These are phyloP conservation scores for Gambusia holbrooki DNA, from an alignment of 2,113 vertebrate genomes.

Conservation along the genomic window DNA sequence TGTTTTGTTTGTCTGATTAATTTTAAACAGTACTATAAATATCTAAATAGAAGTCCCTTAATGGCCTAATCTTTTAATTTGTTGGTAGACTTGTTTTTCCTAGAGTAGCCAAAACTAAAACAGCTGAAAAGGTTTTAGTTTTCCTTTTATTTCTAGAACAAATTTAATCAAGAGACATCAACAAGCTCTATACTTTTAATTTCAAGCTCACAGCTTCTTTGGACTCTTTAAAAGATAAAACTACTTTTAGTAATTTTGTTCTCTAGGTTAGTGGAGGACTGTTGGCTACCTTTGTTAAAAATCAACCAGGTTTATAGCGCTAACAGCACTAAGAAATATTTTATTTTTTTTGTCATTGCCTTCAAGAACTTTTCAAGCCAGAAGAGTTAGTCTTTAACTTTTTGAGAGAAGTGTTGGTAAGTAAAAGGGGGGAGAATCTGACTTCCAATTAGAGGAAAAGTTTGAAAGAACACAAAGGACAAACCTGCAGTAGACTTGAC, in stretches of 20 bases:
- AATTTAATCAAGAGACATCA: not conserved
- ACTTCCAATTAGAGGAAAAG: not conserved
- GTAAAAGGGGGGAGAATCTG: no score
- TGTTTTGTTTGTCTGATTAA: no score
- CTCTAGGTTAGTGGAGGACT: not conserved
- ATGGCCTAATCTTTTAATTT: no score
- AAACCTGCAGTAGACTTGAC: conserved; percentile 73
- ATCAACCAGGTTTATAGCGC: not conserved
- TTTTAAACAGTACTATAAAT: no score
- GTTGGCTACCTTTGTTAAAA: not conserved
- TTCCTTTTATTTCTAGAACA: not conserved
- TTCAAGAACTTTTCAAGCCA: not conserved
- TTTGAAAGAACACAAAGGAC: not conserved
- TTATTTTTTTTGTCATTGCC: not conserved
- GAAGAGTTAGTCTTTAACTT: not conserved
- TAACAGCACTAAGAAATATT: not conserved
- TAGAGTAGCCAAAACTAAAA: not conserved
- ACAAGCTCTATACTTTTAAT: not conserved
- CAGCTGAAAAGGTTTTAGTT: not conserved
- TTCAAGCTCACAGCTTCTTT: not conserved
- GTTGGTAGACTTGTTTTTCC: not conserved
- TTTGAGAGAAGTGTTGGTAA: not conserved
- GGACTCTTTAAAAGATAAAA: not conserved
- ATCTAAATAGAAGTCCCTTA: no score
- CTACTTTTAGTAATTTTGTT: not conserved